These are phyloP conservation scores for Holothuria leucospilota DNA, from an alignment of 53 echinoderm and acorn worm species.

Conservation along the genomic window DNA sequence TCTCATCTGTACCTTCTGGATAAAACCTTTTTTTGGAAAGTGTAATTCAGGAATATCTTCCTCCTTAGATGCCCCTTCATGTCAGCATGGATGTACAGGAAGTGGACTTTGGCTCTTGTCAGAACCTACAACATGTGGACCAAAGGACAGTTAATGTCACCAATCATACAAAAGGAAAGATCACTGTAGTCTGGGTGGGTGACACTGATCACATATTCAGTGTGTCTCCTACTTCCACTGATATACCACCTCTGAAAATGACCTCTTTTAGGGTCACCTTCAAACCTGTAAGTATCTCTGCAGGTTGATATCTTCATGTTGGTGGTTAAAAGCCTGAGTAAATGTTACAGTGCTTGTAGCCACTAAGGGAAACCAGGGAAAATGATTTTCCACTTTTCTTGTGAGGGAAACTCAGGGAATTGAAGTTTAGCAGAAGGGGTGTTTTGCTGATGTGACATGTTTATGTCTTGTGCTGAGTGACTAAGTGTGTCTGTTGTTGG, in stretches of 20 bases:
- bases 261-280: slow-evolving; percentile 90
- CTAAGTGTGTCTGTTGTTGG: too few species aligned
- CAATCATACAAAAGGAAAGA: slow-evolving; percentile 96
- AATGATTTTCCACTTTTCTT: neutral
- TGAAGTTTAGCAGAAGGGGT: too few species aligned
- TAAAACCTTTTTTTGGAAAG: too few species aligned
- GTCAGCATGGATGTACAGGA: slow-evolving; percentile 80
- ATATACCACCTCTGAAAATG: slow-evolving; percentile 99
- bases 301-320: neutral
- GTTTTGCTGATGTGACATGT: too few species aligned
- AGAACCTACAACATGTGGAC: slow-evolving; percentile 76
- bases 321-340: too few species aligned
- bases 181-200: slow-evolving; percentile 94
- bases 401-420: too few species aligned
- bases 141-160: slow-evolving; percentile 93
- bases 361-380: neutral
- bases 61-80: slow-evolving; percentile 71
- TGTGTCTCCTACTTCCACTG: slow-evolving; percentile 76
- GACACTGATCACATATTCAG: slow-evolving; percentile 76
- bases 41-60: neutral
- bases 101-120: slow-evolving; percentile 88
- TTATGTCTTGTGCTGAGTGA: too few species aligned
- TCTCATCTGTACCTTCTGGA: too few species aligned
- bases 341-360: neutral
- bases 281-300: slow-evolving; percentile 82